Evolutionary conservation across 2,113 vertebrate species (phyloP).

Genomic region (Centropristis striata): DNA sequence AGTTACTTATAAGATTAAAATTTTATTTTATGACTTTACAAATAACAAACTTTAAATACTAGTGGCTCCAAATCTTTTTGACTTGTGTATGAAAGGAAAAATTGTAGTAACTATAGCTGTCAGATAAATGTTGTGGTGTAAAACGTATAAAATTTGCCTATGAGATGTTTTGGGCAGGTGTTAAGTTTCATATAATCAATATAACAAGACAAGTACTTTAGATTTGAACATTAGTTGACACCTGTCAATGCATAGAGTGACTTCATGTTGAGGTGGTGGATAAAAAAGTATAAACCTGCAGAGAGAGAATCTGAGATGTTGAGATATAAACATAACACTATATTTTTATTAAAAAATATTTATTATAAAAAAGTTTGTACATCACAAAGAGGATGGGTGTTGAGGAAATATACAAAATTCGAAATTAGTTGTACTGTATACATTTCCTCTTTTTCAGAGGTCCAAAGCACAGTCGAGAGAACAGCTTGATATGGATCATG

Average conservation of each 20-base stretch:
- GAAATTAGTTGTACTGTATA: neutral
- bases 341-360: conserved; percentile 46
- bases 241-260: too few relatives aligned
- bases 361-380: conserved; percentile 19
- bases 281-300: neutral
- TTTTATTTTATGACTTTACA: neutral
- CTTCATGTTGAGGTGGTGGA: too few relatives aligned
- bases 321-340: neutral
- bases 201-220: too few relatives aligned
- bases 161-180: too few relatives aligned
- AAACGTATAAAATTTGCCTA: neutral
- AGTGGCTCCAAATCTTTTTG: neutral
- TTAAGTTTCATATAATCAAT: too few relatives aligned
- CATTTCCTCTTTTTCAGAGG: neutral
- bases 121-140: neutral
- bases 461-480: neutral
- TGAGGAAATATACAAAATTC: neutral
- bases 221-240: too few relatives aligned
- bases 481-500: neutral
- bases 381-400: neutral
- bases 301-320: neutral
- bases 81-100: neutral
- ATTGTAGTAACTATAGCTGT: neutral
- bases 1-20: neutral
- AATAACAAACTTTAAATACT: neutral